Evolutionary conservation across 2,888 invertebrate genomes (phyloP), one percentile per base, ranked within the genome.

Genomic region (Chrysina gloriosa): DNA sequence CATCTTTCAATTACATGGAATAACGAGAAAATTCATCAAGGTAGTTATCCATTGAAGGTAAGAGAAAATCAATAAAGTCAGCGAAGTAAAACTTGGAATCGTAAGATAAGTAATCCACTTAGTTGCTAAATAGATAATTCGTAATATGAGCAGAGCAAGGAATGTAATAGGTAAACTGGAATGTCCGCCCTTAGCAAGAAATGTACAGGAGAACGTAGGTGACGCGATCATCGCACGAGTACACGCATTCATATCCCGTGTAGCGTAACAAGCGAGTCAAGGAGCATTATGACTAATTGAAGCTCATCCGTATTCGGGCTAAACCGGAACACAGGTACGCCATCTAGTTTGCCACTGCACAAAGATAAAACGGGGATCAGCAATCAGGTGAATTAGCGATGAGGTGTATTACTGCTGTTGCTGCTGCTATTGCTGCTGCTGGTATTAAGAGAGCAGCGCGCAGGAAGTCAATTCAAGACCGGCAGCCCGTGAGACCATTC

Each of bases 391-490:
- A 80, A 82, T 82, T 75, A 76, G 76, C 74, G 73, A 71, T 31
- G 61, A 69, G 72, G 75, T 75, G 74, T 70, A 71, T 61, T 29
- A 42, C 58, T 42, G 29, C 42, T 58, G 39, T 36, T 61, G 58
- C 42, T 42, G 9, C 42, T 27, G 58, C 27, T 42, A 34, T 34
- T 58, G 14, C 27, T 27, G 21, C 42, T 42, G 58, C 58, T 7
- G 27, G 58, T 79, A 80, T 79, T 79, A 81, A 81, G 81, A 82
- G 82, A 81, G 81, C 81, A 81, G 79, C 79, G 74, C 75, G 73
- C 71, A 71, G 73, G 73, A 74, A 72, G 76, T 75, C 80, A 76
- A 81, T 82, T 81, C 79, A 79, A 69, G 75, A 72, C 73, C 76
- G 78, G 75, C 80, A 80, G 78, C 74, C 79, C 80, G 79, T 78